Evolutionary conservation across 2,113 vertebrate species (phyloP).

Genomic region (Illadopsis cleaveri): DNA sequence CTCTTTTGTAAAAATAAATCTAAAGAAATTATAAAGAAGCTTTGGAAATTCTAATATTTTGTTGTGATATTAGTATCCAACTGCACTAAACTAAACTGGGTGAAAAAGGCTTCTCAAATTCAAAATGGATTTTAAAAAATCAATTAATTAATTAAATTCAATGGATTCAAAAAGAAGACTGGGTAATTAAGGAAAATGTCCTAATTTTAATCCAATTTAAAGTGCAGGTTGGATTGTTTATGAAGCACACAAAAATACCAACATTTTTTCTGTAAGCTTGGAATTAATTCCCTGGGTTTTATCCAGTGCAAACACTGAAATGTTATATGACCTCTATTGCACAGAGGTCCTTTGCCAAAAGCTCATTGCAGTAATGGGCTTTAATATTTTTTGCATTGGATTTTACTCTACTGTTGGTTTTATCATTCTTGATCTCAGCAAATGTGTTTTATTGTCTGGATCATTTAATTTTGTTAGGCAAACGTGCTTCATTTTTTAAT

Average conservation of each 20-base stretch:
- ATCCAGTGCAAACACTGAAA: constrained; percentile 9
- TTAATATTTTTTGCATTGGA: constrained; percentile 32
- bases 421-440: constrained; percentile 53
- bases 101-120: background rate
- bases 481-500: constrained; percentile 63
- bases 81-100: background rate
- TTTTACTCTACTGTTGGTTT: constrained; percentile 9
- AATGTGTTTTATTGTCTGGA: constrained; percentile 60
- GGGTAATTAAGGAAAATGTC: background rate
- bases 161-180: background rate
- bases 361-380: constrained; percentile 11
- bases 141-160: background rate
- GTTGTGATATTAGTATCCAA: background rate
- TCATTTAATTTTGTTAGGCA: constrained; percentile 68
- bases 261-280: background rate
- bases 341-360: constrained; percentile 15
- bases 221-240: background rate
- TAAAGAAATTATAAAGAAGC: background rate
- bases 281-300: background rate
- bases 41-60: background rate
- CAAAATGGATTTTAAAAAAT: background rate
- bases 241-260: background rate
- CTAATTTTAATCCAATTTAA: background rate
- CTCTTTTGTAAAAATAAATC: background rate
- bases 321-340: background rate